Percentiles rank a stretch among this genome's conserved stretches.
Conservation (phyloP, 1,140 invertebrate species). For the Pachypeltis micranthus region DNA sequence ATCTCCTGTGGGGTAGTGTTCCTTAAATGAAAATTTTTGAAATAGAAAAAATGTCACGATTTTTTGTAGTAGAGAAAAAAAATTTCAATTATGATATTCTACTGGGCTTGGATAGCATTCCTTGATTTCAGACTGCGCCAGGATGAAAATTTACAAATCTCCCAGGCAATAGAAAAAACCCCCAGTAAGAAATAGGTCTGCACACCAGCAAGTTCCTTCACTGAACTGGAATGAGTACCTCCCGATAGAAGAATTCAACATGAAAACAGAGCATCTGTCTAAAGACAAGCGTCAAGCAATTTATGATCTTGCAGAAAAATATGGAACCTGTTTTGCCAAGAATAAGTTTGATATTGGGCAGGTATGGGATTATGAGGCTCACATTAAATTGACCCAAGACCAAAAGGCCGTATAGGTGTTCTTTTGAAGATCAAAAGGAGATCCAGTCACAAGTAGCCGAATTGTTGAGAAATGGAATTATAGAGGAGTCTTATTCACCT, state of each 20-base stretch:
- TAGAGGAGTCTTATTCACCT: constrained; percentile 33
- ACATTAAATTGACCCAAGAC: constrained; percentile 31
- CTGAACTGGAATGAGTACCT: constrained; percentile 15
- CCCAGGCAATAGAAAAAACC: constrained; percentile 7
- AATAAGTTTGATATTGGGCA: constrained; percentile 32
- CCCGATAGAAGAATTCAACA: constrained; percentile 27
- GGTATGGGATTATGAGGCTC: constrained; percentile 26
- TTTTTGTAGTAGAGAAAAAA: constrained; percentile 21
- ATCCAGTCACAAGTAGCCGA: constrained; percentile 32
- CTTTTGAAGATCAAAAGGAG: constrained; percentile 32
- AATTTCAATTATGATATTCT: constrained; percentile 23
- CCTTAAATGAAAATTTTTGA: constrained; percentile 26
- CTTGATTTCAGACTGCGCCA: constrained; percentile 21
- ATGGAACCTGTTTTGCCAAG: constrained; percentile 32
- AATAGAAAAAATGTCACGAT: constrained; percentile 19
- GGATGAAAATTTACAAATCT: constrained; percentile 23
- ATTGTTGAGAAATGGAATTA: constrained; percentile 31
- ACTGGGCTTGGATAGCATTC: constrained; percentile 22
- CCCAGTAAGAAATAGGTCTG: background rate
- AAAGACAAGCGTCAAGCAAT: constrained; percentile 31
- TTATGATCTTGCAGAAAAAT: constrained; percentile 25
- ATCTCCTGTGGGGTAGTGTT: background rate
- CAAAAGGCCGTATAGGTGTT: constrained; percentile 31
- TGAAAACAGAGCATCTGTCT: constrained; percentile 31
- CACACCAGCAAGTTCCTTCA: background rate